These are phyloP conservation scores for Lycocerus yunnanus DNA, from an alignment of 2,888 invertebrate species.

Conservation along the genomic window DNA sequence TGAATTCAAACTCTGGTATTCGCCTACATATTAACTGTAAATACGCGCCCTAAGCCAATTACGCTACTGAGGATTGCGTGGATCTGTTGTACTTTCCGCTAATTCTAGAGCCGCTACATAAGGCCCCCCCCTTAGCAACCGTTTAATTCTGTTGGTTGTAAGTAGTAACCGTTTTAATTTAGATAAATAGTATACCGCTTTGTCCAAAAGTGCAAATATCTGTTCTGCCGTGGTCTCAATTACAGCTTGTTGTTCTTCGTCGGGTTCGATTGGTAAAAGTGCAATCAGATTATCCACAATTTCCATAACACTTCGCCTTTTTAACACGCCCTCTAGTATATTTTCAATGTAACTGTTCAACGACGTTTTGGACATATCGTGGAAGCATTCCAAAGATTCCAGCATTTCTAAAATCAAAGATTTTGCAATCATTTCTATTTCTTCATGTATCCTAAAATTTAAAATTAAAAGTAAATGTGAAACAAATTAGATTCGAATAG, in stretches of 20 bases:
- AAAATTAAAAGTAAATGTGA: neutral
- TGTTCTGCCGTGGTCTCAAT: slow-evolving; percentile 46
- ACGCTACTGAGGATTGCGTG: too few relatives aligned
- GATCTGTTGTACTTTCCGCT: too few relatives aligned
- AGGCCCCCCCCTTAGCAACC: too few relatives aligned
- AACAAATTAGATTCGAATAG: neutral
- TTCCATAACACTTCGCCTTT: slow-evolving; percentile 40
- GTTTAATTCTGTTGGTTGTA: too few relatives aligned
- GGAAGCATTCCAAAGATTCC: slow-evolving; percentile 35
- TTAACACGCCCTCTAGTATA: slow-evolving; percentile 37
- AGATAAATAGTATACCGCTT: slow-evolving; percentile 30
- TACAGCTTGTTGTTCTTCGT: slow-evolving; percentile 40
- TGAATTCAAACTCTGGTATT: too few relatives aligned
- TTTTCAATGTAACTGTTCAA: slow-evolving; percentile 38
- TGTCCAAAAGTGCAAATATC: slow-evolving; percentile 43
- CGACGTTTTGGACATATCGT: slow-evolving; percentile 31
- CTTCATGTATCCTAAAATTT: slow-evolving; percentile 10
- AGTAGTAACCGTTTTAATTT: too few relatives aligned
- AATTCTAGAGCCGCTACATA: too few relatives aligned
- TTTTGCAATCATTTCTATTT: slow-evolving; percentile 40
- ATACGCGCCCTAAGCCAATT: too few relatives aligned
- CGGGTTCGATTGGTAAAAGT: slow-evolving; percentile 41
- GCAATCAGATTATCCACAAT: slow-evolving; percentile 44
- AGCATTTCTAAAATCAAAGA: slow-evolving; percentile 43
- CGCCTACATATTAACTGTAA: too few relatives aligned